Percentiles rank a stretch among this genome's conserved stretches.
Evolutionary conservation across 2,888 invertebrate genomes (phyloP).

Genomic region (Syrphus vitripennis): DNA sequence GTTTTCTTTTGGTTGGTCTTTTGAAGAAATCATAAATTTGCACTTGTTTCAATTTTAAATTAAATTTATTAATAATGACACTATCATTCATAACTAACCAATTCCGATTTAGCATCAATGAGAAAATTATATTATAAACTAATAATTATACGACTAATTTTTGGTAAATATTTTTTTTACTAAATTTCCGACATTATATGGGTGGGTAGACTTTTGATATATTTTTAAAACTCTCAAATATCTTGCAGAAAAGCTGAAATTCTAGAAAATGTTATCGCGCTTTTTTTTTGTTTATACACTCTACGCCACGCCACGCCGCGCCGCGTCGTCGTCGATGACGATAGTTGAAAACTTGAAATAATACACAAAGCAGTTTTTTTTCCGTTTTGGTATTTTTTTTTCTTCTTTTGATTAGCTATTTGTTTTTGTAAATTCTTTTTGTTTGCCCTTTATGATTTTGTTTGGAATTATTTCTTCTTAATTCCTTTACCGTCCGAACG

Average conservation of each 20-base stretch:
- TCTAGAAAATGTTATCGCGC: background rate
- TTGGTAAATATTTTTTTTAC: background rate
- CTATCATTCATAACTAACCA: constrained; percentile 65
- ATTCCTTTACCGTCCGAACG: constrained; percentile 18
- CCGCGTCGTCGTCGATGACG: too few species aligned
- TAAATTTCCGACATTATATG: constrained; percentile 46
- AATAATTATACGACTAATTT: too few species aligned
- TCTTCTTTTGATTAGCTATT: background rate
- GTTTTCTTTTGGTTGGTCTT: constrained; percentile 79
- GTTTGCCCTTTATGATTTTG: background rate
- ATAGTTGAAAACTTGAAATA: background rate
- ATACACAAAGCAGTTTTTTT: background rate
- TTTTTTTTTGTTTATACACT: background rate
- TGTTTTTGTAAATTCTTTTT: background rate
- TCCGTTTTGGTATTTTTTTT: background rate
- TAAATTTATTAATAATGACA: constrained; percentile 67
- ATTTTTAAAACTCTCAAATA: constrained; percentile 10
- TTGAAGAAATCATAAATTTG: constrained; percentile 79
- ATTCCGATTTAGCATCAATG: background rate
- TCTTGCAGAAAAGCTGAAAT: constrained; percentile 44
- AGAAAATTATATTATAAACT: too few species aligned
- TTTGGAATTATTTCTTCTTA: background rate
- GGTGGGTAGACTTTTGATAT: too few species aligned
- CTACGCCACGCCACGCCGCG: too few species aligned
- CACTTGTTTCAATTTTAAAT: constrained; percentile 75